phyloP scores from a whole-genome alignment of 2,888 invertebrate species.

The Drosophila colorata region DNA sequence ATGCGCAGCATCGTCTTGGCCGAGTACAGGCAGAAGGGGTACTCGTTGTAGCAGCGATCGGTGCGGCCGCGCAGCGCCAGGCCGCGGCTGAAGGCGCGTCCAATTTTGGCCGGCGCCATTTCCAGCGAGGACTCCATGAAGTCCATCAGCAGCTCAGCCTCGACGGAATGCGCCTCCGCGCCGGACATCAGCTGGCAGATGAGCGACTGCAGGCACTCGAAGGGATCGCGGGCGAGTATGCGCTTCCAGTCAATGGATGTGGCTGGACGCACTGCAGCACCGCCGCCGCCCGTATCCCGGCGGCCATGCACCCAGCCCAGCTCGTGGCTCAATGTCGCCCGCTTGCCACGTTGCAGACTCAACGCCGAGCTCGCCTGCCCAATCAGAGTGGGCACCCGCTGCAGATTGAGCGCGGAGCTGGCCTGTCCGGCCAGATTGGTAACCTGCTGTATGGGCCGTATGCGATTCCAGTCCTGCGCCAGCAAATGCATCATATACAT shows the following conservation, averaged over 20 bases:
- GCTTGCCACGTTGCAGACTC: constrained; percentile 70
- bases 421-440: constrained; percentile 69
- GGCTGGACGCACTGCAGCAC: constrained; percentile 4
- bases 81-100: constrained; percentile 83
- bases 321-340: constrained; percentile 50
- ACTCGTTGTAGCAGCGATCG: constrained; percentile 82
- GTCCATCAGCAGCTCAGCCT: constrained; percentile 78
- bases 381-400: constrained; percentile 47
- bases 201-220: constrained; percentile 83
- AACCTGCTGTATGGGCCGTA: constrained; percentile 81
- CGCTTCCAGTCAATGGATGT: constrained; percentile 82
- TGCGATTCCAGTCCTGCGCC: constrained; percentile 86
- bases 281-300: constrained; percentile 10
- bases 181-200: constrained; percentile 85
- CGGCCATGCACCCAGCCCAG: constrained; percentile 36
- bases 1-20: constrained; percentile 84
- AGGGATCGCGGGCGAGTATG: constrained; percentile 83
- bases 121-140: constrained; percentile 79
- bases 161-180: constrained; percentile 75
- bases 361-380: constrained; percentile 69
- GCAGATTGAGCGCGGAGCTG: constrained; percentile 51
- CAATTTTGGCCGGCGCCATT: constrained; percentile 80
- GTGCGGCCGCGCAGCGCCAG: constrained; percentile 70
- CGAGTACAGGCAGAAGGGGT: constrained; percentile 84
- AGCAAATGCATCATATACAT: constrained; percentile 86